phyloP scores from a whole-genome alignment of 2,113 vertebrate genomes.

The Poecile atricapillus region DNA sequence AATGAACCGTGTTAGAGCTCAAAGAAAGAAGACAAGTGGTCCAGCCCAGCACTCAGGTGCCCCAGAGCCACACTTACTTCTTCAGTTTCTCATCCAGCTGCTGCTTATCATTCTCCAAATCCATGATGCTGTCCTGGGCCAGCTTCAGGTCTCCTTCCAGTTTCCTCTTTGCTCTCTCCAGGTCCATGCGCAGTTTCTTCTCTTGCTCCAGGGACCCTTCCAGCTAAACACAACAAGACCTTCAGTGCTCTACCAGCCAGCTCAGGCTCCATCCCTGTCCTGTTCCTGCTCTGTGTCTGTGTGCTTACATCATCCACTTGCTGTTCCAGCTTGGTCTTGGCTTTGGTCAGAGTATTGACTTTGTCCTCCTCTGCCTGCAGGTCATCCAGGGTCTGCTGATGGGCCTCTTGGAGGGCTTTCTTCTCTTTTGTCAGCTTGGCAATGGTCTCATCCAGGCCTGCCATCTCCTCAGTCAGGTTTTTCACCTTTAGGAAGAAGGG shows the following conservation, averaged over 20 bases:
- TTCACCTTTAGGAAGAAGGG: too few relatives aligned
- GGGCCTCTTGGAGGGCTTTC: constrained; percentile 77
- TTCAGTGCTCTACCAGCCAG: neutral
- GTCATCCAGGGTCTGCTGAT: constrained; percentile 31
- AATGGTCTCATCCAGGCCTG: constrained; percentile 82
- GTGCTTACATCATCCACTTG: neutral
- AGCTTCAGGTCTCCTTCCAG: constrained; percentile 55
- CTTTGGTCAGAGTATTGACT: neutral
- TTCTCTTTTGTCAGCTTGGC: constrained; percentile 77
- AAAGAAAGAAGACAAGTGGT: neutral
- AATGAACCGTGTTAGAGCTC: neutral
- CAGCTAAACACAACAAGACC: constrained; percentile 63
- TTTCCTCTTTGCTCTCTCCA: constrained; percentile 79
- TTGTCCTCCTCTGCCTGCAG: neutral
- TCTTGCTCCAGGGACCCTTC: constrained; percentile 87
- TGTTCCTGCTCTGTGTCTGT: neutral
- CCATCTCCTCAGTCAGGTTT: too few relatives aligned
- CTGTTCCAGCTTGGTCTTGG: neutral
- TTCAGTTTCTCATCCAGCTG: neutral
- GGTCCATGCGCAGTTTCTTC: constrained; percentile 83
- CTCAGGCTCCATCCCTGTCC: neutral
- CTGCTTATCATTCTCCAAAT: constrained; percentile 85
- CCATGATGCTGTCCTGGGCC: constrained; percentile 66
- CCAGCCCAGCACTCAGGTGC: neutral
- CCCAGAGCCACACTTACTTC: neutral